Percentiles rank a stretch among this genome's conserved stretches.
phyloP scores from a whole-genome alignment of 2,888 invertebrate genomes.

The Caenorhabditis sp. region DNA sequence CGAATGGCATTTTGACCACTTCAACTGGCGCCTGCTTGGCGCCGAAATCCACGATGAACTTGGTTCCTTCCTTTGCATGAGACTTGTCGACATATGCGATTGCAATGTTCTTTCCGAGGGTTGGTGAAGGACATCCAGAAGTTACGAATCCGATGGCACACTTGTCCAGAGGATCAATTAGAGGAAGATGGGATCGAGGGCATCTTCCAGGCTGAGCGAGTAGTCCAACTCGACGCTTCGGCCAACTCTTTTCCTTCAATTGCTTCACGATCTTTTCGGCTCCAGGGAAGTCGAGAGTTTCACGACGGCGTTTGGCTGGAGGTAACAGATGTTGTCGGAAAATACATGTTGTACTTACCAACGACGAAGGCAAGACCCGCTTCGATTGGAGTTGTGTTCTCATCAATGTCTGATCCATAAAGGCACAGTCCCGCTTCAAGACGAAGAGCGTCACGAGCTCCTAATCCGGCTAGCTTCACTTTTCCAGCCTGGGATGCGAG shows the following conservation, averaged over 20 bases:
- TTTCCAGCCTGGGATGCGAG: conserved; percentile 86
- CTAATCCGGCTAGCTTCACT: conserved; percentile 93
- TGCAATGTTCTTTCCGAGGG: conserved; percentile 86
- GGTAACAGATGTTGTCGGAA: neutral
- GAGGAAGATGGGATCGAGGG: conserved; percentile 79
- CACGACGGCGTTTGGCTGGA: conserved; percentile 86
- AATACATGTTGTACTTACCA: conserved; percentile 59
- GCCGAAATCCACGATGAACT: conserved; percentile 80
- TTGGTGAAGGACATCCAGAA: conserved; percentile 96
- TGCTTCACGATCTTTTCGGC: conserved; percentile 86
- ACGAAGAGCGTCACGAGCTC: conserved; percentile 97
- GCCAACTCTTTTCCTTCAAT: conserved; percentile 80
- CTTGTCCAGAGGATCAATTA: conserved; percentile 84
- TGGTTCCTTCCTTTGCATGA: conserved; percentile 78
- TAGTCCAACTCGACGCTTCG: conserved; percentile 82
- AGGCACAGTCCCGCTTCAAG: conserved; percentile 98
- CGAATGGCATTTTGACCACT: conserved; percentile 95
- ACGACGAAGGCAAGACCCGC: conserved; percentile 82
- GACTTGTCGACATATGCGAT: conserved; percentile 85
- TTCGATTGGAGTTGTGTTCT: conserved; percentile 86
- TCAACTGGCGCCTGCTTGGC: conserved; percentile 85
- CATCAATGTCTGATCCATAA: conserved; percentile 93
- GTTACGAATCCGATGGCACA: conserved; percentile 90
- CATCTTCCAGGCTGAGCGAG: conserved; percentile 79
- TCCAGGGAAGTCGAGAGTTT: conserved; percentile 91